phyloP scores from a whole-genome alignment of 2,797 vertebrate species.

The Cuniculus paca region DNA sequence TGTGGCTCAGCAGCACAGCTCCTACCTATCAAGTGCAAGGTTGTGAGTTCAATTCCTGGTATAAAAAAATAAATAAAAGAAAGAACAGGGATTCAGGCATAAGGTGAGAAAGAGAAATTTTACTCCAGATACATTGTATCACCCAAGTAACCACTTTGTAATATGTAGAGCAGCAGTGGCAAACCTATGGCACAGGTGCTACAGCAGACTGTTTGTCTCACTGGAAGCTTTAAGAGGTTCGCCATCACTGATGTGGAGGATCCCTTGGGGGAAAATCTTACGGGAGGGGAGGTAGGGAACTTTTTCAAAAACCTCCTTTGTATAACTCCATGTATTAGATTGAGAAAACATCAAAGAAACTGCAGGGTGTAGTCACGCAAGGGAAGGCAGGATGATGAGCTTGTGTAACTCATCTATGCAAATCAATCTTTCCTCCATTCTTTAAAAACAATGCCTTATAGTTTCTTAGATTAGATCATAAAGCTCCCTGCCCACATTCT shows the following conservation, averaged over 20 bases:
- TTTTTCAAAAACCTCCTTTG: constrained; percentile 32
- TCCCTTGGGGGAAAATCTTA: background rate
- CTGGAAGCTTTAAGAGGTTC: background rate
- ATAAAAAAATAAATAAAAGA: background rate
- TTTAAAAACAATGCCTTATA: background rate
- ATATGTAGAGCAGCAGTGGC: background rate
- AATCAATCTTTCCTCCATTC: background rate
- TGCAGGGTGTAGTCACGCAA: background rate
- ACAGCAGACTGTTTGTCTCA: background rate
- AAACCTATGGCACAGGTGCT: background rate
- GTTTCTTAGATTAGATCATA: constrained; percentile 10
- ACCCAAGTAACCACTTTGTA: background rate
- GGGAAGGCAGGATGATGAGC: background rate
- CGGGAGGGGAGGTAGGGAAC: background rate
- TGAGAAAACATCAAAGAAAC: constrained; percentile 1
- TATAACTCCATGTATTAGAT: background rate
- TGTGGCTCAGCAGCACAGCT: no score
- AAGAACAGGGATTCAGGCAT: background rate
- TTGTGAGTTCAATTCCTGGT: no score
- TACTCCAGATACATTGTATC: background rate
- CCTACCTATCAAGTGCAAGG: no score
- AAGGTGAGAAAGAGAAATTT: background rate
- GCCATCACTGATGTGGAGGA: background rate
- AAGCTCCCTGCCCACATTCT: background rate
- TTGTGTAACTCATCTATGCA: background rate